Evolutionary conservation across 2,797 vertebrate genomes (phyloP).

Genomic region (Phrynocephalus vlangalii): DNA sequence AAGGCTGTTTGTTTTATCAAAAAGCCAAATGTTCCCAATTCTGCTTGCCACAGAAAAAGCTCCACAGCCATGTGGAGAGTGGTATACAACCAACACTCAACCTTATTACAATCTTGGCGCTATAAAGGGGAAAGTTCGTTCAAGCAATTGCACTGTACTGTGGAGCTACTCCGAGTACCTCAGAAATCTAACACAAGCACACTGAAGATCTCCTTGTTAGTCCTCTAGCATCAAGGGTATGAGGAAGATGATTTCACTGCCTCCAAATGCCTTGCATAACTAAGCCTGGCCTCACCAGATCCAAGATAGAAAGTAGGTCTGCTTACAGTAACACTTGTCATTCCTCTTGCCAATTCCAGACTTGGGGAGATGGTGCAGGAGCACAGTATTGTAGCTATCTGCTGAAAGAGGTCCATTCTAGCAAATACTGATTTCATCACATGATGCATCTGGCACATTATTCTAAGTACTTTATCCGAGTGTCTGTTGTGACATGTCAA

Average conservation of each 20-base stretch:
- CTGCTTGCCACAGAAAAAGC: not conserved
- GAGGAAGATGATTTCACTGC: not conserved
- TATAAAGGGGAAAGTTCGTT: not conserved
- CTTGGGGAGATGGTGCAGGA: not conserved
- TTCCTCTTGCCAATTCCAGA: not conserved
- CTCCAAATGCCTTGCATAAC: not conserved
- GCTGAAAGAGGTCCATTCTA: not conserved
- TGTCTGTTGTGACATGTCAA: not conserved
- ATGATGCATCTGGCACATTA: not conserved
- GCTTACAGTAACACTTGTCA: not conserved
- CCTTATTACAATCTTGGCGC: not conserved
- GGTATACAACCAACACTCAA: not conserved
- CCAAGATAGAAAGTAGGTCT: not conserved
- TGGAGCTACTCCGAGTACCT: not conserved
- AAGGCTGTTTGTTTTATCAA: not conserved
- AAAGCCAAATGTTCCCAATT: not conserved
- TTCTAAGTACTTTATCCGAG: too few relatives aligned
- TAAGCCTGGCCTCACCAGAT: not conserved
- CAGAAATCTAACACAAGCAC: not conserved
- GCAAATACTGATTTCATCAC: not conserved
- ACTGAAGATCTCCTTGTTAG: not conserved
- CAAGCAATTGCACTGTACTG: not conserved
- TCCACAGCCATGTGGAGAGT: not conserved
- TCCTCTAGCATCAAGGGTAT: not conserved
- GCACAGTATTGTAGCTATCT: not conserved